Evolutionary conservation across 2,888 invertebrate species (phyloP).

Genomic region (Liopterus haemorrhoidalis): DNA sequence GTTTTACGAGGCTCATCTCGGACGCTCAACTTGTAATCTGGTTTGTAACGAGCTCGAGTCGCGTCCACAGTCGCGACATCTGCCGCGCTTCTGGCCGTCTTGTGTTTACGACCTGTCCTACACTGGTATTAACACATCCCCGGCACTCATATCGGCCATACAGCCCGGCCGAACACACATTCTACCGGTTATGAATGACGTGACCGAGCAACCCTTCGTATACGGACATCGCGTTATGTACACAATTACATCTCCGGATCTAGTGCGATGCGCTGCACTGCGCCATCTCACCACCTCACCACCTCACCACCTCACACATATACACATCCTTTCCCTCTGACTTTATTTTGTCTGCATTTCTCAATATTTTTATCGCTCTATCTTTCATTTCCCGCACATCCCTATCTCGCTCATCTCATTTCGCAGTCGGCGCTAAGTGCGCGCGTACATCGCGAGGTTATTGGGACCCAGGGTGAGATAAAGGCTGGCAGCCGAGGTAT

Average conservation of each 20-base stretch:
- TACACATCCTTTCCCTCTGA: conserved; percentile 15
- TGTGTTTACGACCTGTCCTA: conserved; percentile 47
- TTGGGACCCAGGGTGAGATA: conserved; percentile 36
- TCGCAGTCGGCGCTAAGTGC: conserved; percentile 32
- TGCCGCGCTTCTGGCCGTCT: conserved; percentile 46
- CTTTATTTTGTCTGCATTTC: conserved; percentile 26
- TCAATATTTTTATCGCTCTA: conserved; percentile 20
- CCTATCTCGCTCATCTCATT: conserved; percentile 29
- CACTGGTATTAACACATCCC: conserved; percentile 48
- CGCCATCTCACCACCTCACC: neutral
- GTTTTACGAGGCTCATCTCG: conserved; percentile 37
- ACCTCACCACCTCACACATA: no score
- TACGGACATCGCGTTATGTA: neutral
- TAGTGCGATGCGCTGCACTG: neutral
- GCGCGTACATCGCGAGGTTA: conserved; percentile 35
- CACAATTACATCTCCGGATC: neutral
- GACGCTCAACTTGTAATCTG: conserved; percentile 21
- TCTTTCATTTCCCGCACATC: conserved; percentile 21
- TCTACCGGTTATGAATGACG: conserved; percentile 48
- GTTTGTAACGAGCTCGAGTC: conserved; percentile 24
- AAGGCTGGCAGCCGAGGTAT: conserved; percentile 24
- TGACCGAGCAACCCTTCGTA: conserved; percentile 36
- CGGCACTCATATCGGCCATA: conserved; percentile 22
- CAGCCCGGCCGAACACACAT: conserved; percentile 45
- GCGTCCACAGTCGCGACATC: conserved; percentile 39